These are phyloP conservation scores for Trichacis sp. DNA, from an alignment of 2,888 invertebrate genomes.

Conservation along the genomic window DNA sequence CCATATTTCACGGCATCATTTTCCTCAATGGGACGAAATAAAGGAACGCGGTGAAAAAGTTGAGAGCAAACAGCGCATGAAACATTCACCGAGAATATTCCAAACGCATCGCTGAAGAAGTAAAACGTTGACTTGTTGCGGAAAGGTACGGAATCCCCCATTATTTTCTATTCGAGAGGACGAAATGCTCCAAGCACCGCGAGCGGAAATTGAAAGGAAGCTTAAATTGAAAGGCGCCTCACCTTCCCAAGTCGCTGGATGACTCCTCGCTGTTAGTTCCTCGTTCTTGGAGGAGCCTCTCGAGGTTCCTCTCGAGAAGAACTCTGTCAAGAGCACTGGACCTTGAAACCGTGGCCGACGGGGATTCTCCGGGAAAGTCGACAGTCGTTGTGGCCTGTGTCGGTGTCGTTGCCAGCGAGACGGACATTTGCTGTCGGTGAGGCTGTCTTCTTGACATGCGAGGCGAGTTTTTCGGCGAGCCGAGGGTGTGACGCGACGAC, in stretches of 20 bases:
- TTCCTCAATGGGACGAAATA: too few species aligned
- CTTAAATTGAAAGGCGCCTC: conserved; percentile 7
- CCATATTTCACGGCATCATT: too few species aligned
- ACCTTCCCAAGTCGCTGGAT: conserved; percentile 63
- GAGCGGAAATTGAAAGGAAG: not conserved
- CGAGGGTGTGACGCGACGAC: conserved; percentile 65
- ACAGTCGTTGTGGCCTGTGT: conserved; percentile 52
- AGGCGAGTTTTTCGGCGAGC: conserved; percentile 69
- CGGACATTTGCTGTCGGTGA: conserved; percentile 55
- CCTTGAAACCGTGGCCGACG: conserved; percentile 44
- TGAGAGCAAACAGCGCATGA: too few species aligned
- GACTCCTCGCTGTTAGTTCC: conserved; percentile 60
- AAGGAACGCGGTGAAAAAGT: too few species aligned
- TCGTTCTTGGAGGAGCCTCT: conserved; percentile 73
- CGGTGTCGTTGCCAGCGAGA: conserved; percentile 62
- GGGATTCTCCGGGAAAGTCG: conserved; percentile 31
- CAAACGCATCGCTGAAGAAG: too few species aligned
- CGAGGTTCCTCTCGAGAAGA: conserved; percentile 77
- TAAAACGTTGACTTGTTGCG: too few species aligned
- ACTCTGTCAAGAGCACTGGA: conserved; percentile 75
- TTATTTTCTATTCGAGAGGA: not conserved
- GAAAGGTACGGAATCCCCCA: not conserved
- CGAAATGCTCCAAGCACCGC: conserved; percentile 3
- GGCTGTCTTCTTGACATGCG: conserved; percentile 71
- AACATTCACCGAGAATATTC: too few species aligned